Percentiles rank a stretch among this genome's conserved stretches.
phyloP scores from a whole-genome alignment of 2,888 invertebrate species.

The Agonopterix arenella region DNA sequence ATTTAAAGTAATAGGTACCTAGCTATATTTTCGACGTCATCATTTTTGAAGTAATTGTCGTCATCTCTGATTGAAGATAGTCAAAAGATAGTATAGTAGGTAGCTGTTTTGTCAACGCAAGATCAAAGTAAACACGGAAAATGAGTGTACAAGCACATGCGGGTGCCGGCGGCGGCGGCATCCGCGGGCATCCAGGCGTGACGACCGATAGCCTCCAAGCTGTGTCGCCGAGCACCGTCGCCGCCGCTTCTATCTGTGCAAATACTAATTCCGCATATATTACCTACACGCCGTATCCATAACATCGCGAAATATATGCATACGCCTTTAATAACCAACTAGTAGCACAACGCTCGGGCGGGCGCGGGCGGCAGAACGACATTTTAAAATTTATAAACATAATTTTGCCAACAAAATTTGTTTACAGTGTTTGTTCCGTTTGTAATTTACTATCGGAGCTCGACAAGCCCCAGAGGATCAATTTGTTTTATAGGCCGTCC shows the following conservation, averaged over 20 bases:
- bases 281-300: conserved; percentile 12
- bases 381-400: not conserved
- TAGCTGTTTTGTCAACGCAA: not conserved
- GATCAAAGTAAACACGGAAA: conserved; percentile 16
- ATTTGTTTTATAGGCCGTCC: conserved; percentile 50
- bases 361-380: too few relatives aligned
- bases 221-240: conserved; percentile 5
- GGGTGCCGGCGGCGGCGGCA: conserved; percentile 13
- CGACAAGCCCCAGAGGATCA: conserved; percentile 43
- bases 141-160: conserved; percentile 31
- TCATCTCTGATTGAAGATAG: too few relatives aligned
- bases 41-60: too few relatives aligned
- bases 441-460: conserved; percentile 44
- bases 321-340: not conserved
- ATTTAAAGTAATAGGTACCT: too few relatives aligned
- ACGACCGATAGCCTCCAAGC: conserved; percentile 36
- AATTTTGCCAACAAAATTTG: conserved; percentile 12
- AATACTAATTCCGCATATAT: conserved; percentile 23
- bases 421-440: conserved; percentile 25
- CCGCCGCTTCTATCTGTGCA: conserved; percentile 9
- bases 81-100: too few relatives aligned
- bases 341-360: too few relatives aligned
- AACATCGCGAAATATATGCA: conserved; percentile 1
- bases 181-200: conserved; percentile 39
- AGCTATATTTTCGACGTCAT: too few relatives aligned